Base-by-base conservation (phyloP, 2,888 invertebrate genomes). In the Hofmannophila pseudospretella region DNA sequence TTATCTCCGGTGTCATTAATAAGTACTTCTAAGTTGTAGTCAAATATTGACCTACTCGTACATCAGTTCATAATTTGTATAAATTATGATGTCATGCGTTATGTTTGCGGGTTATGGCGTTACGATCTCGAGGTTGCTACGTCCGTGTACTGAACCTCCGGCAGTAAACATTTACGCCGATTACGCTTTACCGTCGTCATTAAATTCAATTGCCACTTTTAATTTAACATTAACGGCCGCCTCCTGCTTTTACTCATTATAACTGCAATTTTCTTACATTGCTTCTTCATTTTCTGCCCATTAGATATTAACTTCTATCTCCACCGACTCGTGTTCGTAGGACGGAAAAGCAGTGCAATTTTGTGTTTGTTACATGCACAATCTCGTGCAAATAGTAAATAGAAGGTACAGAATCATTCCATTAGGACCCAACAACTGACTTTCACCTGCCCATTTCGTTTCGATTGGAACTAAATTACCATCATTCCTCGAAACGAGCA, bases 401-500 rank as follows among this genome's bases (percentile, higher is more conserved):
- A n/a, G n/a, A 23, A 22, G 28, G 32, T 34, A 22, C 23, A 36
- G 43, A 44, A 36, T 56, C 60, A 62, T 66, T 60, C 61, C 58
- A 65, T 67, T 59, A 56, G 58, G 54, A 52, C 44, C 54, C 46
- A 35, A 34, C 38, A 35, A 23, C 41, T 43, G 48, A 68, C 78
- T 82, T 82, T 82, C 79, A 75, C 82, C 69, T 67, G 71, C 64
- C 73, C 52, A 67, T 76, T 76, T 67, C 54, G 58, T 66, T 70
- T 57, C 62, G 64, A 70, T 70, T 68, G 62, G 58, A 62, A 67
- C 54, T 64, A 70, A 75, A 77, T 77, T 73, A 73, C 70, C 59
- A 61, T 68, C 60, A 61, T 71, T 73, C 67, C 66, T 60, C 54
- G 67, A 61, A 73, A 73, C 70, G 58, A 70, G 58, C 58, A 63